Evolutionary conservation across 2,113 vertebrate genomes (phyloP).

Genomic region (Pteronura brasiliensis): DNA sequence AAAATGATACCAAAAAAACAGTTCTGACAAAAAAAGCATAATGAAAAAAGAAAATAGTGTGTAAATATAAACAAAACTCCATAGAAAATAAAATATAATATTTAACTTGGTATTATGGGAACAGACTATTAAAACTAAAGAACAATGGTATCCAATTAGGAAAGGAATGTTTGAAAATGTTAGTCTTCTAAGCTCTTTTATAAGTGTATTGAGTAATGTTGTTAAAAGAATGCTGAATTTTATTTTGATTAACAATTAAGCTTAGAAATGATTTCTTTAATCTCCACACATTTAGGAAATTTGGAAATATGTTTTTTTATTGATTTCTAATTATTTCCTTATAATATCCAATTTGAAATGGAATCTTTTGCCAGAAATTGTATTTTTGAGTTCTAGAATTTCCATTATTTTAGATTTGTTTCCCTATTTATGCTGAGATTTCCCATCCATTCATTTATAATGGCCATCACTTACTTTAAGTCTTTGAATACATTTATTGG

Average conservation of each 20-base stretch:
- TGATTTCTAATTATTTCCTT: background rate
- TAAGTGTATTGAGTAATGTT: background rate
- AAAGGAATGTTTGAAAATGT: background rate
- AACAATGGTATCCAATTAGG: background rate
- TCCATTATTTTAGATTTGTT: background rate
- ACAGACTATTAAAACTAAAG: background rate
- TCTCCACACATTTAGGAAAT: background rate
- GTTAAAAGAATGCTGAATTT: background rate
- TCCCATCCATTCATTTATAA: background rate
- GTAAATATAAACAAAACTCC: background rate
- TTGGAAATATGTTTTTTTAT: background rate
- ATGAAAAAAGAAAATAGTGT: background rate
- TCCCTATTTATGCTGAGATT: background rate
- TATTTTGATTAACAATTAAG: background rate
- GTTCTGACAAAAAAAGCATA: background rate
- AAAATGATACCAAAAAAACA: background rate
- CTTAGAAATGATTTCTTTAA: background rate
- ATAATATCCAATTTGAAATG: background rate
- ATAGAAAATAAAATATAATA: background rate
- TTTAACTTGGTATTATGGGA: background rate
- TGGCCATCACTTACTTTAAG: background rate
- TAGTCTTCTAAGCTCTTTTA: background rate
- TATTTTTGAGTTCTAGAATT: background rate
- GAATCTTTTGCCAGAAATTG: background rate
- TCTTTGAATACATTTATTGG: background rate